Evolutionary conservation across 2,888 invertebrate genomes (phyloP).

Genomic region (Sympetrum striolatum): DNA sequence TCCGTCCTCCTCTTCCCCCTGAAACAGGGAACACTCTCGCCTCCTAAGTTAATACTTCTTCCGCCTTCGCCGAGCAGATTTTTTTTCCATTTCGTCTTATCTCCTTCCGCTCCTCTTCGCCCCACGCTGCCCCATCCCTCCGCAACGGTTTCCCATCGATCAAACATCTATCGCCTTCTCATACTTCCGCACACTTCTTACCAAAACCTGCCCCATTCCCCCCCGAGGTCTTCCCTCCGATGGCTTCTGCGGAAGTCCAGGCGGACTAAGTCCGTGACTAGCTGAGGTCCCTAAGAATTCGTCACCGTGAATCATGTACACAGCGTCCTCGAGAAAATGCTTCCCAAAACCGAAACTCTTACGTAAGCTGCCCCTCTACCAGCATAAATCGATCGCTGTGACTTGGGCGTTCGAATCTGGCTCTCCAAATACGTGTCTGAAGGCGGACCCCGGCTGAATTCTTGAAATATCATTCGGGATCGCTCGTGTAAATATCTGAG

Average conservation of each 20-base stretch:
- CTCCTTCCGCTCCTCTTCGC: not conserved
- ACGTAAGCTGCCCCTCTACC: too few species aligned
- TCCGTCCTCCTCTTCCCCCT: not conserved
- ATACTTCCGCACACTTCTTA: not conserved
- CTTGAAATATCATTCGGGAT: too few species aligned
- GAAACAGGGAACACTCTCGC: not conserved
- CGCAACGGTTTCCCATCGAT: not conserved
- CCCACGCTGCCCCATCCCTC: not conserved
- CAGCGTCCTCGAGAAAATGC: too few species aligned
- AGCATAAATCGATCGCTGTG: too few species aligned
- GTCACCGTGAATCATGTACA: not conserved
- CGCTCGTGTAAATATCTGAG: too few species aligned
- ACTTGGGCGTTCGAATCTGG: too few species aligned
- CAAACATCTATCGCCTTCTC: constrained; percentile 14
- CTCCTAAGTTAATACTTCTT: constrained; percentile 9
- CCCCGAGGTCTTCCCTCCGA: not conserved
- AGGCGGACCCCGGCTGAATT: too few species aligned
- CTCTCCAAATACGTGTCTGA: too few species aligned
- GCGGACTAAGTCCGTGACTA: not conserved
- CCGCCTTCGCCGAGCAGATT: constrained; percentile 2
- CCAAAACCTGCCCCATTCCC: not conserved
- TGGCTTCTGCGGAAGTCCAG: not conserved
- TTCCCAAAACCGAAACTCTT: too few species aligned
- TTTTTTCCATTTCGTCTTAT: constrained; percentile 34
- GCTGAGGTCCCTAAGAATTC: not conserved